phyloP scores from a whole-genome alignment of 2,797 vertebrate genomes.

The Bryconaethiops microstoma region DNA sequence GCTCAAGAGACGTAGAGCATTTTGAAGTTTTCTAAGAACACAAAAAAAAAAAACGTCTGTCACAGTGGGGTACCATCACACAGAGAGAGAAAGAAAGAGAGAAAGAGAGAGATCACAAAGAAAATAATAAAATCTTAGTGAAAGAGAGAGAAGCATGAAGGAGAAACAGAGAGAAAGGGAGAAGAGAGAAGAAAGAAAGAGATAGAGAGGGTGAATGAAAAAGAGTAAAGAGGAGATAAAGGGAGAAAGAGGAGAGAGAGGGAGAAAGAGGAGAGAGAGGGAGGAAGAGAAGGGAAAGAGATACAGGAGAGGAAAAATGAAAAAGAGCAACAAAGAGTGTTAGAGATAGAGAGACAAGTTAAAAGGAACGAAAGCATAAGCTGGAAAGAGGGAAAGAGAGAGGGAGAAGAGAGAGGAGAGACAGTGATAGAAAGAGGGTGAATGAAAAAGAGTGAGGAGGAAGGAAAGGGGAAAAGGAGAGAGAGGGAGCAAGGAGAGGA shows the following conservation, averaged over 20 bases:
- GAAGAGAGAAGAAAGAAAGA: background rate
- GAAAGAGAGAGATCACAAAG: background rate
- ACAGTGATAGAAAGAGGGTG: background rate
- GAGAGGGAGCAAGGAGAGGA: background rate
- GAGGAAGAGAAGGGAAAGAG: too few species aligned
- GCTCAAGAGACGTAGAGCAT: background rate
- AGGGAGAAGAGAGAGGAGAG: background rate
- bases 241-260: background rate
- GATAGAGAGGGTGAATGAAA: background rate
- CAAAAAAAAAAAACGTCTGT: background rate
- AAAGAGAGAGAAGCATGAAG: background rate
- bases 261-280: too few species aligned
- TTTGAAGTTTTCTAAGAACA: constrained; percentile 19
- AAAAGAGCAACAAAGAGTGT: background rate
- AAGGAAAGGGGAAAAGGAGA: background rate
- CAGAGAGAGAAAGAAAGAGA: background rate
- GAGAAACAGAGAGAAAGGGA: background rate
- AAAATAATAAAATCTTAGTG: background rate
- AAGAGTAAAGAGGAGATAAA: background rate
- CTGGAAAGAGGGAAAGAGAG: too few species aligned
- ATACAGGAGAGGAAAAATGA: background rate
- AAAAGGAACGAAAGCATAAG: too few species aligned
- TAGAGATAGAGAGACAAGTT: background rate
- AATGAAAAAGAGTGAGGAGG: background rate
- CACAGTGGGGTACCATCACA: background rate